Evolutionary conservation across 2,113 vertebrate genomes (phyloP).

Genomic region (Setophaga petechia): DNA sequence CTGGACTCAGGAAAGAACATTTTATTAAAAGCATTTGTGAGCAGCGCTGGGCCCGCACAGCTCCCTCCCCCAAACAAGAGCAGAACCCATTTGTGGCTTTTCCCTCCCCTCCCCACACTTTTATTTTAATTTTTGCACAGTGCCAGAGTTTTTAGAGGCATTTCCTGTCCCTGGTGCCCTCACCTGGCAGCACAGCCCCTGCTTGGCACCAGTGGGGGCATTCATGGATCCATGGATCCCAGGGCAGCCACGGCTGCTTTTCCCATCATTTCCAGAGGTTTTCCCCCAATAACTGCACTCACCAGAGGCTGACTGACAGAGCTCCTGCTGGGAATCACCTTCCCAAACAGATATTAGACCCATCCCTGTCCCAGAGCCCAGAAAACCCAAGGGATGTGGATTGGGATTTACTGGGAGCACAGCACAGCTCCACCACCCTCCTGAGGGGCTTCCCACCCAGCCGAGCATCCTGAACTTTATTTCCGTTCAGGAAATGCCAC

Average conservation of each 20-base stretch:
- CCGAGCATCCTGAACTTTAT: too few species aligned
- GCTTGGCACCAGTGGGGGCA: background rate
- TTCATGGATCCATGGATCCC: fast-evolving
- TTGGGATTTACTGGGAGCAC: fast-evolving
- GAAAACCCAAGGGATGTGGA: fast-evolving
- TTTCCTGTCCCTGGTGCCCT: fast-evolving
- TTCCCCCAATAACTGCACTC: fast-evolving
- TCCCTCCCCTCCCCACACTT: fast-evolving
- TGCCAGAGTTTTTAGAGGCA: background rate
- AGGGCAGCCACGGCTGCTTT: fast-evolving
- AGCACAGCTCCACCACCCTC: background rate
- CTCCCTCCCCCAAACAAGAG: background rate
- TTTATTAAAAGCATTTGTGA: constrained; percentile 61
- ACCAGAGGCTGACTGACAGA: too few species aligned
- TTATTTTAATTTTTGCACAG: background rate
- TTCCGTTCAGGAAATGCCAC: fast-evolving
- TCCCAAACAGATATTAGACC: background rate
- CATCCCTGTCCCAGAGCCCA: background rate
- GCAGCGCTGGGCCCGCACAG: background rate
- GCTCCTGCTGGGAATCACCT: background rate
- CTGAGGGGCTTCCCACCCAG: background rate
- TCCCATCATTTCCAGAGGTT: background rate
- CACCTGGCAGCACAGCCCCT: background rate
- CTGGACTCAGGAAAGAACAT: constrained; percentile 59
- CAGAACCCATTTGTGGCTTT: background rate